Percentiles rank a stretch among this genome's conserved stretches.
Conservation (phyloP, 2,888 invertebrate species). For the Epirrita christyi region DNA sequence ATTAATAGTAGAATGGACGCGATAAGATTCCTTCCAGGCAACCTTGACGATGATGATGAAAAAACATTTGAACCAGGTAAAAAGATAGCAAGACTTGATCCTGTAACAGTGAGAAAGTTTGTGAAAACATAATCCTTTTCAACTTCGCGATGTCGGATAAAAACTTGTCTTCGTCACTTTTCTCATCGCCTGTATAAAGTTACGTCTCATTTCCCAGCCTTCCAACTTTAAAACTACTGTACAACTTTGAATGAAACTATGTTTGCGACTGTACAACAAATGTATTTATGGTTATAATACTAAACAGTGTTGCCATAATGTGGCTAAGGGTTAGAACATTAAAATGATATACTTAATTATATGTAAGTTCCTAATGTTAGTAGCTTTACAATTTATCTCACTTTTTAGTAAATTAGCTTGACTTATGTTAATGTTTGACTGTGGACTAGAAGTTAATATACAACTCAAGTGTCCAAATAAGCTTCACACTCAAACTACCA, state of each 20-base stretch:
- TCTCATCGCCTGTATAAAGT: conserved; percentile 18
- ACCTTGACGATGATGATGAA: too few relatives aligned
- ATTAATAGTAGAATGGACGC: too few relatives aligned
- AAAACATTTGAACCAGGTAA: too few relatives aligned
- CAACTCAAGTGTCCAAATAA: too few relatives aligned
- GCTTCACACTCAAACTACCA: not conserved
- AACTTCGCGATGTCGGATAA: not conserved
- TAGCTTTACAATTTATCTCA: not conserved
- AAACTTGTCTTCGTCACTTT: conserved; percentile 15
- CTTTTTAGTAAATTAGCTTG: not conserved
- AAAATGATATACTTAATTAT: conserved; percentile 5
- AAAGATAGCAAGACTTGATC: too few relatives aligned
- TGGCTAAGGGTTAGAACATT: conserved; percentile 7
- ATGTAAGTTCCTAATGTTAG: not conserved
- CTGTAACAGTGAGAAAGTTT: not conserved
- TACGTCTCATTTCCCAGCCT: conserved; percentile 11
- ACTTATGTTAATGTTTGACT: too few relatives aligned
- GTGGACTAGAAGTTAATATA: too few relatives aligned
- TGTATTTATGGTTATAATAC: conserved; percentile 15
- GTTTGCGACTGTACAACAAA: conserved; percentile 22
- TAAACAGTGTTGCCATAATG: not conserved
- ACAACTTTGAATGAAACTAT: conserved; percentile 14
- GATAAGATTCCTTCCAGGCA: too few relatives aligned
- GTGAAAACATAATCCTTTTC: not conserved
- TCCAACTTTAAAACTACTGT: conserved; percentile 8